Base-by-base conservation (phyloP, 2,888 invertebrate species). In the Heliconius ismenius region DNA sequence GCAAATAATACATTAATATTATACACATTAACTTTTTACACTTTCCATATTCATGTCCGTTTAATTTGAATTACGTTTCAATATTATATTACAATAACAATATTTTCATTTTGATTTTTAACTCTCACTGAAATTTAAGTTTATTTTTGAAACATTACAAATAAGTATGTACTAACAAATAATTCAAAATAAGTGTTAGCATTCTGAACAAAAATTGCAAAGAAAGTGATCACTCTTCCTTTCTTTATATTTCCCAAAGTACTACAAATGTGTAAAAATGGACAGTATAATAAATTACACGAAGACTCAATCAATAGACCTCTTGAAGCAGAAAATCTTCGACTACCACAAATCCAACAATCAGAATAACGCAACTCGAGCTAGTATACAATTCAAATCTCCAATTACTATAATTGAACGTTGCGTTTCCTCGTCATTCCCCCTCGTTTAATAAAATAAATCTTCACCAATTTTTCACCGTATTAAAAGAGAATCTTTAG, bases 391-490 rank as follows among this genome's bases (percentile, higher is more conserved):
- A 83, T 81, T 79, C 81, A 81, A 81, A 80, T 80, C 79, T 82
- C 84, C 84, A 86, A 86, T 86, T 86, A 88, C 84, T 84, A 84
- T 84, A 86, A 85, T 82, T 85, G 84, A 86, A 83, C 84, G 84
- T 77, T 78, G 79, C 79, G 78, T 81, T 79, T 79, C 79, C 73
- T 80, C 76, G 78, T 79, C 76, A 60, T 49, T 76, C 67, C 78
- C 78, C 76, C 78, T 67, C 67, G 39, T 43, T 80, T 82, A 80
- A 79, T 81, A 84, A 82, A 78, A 81, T 81, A 82, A 84, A 83
- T 83, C 81, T 78, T 77, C 75, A 85, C 85, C 84, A 87, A 89
- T 89, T 89, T 90, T 87, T 86, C 86, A 84, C 85, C 87, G 87
- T 87, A 88, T 90, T 89, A 88, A 87, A 86, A 77, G 79, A 83